Percentiles rank a stretch among this genome's conserved stretches.
Conservation (phyloP, 2,113 vertebrate species). For the Heloderma charlesbogerti region DNA sequence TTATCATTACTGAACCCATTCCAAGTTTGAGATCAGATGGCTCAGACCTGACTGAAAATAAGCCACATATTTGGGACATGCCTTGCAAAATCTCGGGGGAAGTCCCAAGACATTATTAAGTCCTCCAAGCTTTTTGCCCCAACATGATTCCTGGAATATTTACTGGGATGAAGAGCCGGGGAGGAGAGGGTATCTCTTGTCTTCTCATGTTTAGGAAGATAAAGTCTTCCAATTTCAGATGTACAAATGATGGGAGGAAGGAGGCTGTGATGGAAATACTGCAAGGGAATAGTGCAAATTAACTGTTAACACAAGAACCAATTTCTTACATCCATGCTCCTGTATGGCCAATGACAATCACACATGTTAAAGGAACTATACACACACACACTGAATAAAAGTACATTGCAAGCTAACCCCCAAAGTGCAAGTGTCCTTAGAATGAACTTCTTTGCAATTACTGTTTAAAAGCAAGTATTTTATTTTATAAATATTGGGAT, state of each 20-base stretch:
- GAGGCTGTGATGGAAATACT: background rate
- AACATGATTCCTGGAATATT: slow-evolving; percentile 7
- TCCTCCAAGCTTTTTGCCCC: background rate
- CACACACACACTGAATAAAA: background rate
- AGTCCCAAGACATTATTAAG: background rate
- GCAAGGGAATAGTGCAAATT: background rate
- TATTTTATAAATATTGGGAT: background rate
- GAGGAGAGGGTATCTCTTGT: background rate
- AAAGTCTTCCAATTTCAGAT: background rate
- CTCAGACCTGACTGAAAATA: background rate
- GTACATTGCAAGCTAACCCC: background rate
- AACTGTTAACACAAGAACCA: background rate
- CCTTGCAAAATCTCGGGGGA: background rate
- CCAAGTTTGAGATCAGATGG: background rate
- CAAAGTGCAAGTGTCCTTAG: background rate
- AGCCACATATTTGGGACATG: background rate
- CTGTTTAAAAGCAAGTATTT: slow-evolving; percentile 16
- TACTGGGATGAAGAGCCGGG: background rate
- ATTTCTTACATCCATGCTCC: background rate
- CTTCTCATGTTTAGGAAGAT: background rate
- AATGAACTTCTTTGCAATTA: background rate
- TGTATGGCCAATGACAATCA: background rate
- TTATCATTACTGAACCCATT: background rate
- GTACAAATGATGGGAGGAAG: background rate
- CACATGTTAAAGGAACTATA: background rate